Evolutionary conservation across 2,797 vertebrate species (phyloP), one percentile per base, ranked within the genome.

Genomic region (Acipenser transmontanus): DNA sequence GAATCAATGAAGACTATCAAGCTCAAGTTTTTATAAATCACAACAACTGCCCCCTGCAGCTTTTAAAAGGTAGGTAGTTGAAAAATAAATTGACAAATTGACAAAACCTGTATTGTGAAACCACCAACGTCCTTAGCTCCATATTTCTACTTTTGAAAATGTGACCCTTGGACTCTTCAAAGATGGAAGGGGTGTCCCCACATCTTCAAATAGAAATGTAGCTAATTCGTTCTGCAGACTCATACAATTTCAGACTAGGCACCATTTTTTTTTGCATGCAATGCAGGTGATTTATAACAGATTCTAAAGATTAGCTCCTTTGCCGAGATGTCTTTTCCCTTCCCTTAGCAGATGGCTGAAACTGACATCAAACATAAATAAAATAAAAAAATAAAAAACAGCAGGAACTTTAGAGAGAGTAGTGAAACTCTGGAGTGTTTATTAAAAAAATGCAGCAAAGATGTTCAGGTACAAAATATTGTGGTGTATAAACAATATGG

Each of bases 361-460:
- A 10, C 12, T 49, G 50, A 6, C 50, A 62, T 62, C 50, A 68
- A 62, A 54, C 50, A n/a, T n/a, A 54, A 65, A 65, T 51, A 6
- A 9, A 3, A 10, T 8, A 49, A 8, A 7, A 1, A 11, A 52
- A 14, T 17, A 1, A 49, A n/a, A 54, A 8, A 56, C 10, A 8
- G 8, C 8, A 52, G 50, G 14, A 4, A 47, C 34, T 34, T 34
- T 34, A 34, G 34, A 34, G 34, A 34, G 3, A 34, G 34, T 34
- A 34, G 34, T 34, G 34, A 34, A 34, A 34, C 34, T 17, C 17
- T 34, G 34, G 34, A 34, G 34, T 34, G 34, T 34, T 34, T 34
- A 34, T 34, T 34, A 34, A 34, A 56, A 61, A 61, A 62, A 34
- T 64, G 6, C 47, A 54, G 8, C 2, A 65, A 54, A 34, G 10